Conservation (phyloP, 1,140 invertebrate species). For the Drosophila santomea region DNA sequence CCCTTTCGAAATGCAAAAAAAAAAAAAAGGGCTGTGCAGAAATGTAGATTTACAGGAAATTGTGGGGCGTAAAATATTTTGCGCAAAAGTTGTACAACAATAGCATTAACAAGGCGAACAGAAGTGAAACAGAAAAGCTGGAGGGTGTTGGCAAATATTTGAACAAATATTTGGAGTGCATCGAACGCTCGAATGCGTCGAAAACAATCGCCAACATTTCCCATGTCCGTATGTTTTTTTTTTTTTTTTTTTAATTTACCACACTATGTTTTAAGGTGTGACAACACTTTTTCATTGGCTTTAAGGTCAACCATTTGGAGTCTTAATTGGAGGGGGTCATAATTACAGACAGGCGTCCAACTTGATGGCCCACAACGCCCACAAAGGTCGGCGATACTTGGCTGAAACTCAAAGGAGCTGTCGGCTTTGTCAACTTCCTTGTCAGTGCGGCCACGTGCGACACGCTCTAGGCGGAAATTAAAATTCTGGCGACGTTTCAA, state of each 20-base stretch:
- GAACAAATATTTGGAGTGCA: slow-evolving; percentile 70
- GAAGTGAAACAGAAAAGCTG: slow-evolving; percentile 28
- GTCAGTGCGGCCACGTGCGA: slow-evolving; percentile 53
- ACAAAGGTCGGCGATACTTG: slow-evolving; percentile 31
- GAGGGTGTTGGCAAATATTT: slow-evolving; percentile 59
- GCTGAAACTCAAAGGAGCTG: slow-evolving; percentile 39
- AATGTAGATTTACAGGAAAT: slow-evolving; percentile 49
- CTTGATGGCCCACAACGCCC: slow-evolving; percentile 26
- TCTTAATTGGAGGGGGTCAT: slow-evolving; percentile 46
- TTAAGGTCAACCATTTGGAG: slow-evolving; percentile 44
- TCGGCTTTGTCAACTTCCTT: slow-evolving; percentile 53
- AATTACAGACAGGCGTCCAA: slow-evolving; percentile 28
- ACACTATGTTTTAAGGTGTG: background rate
- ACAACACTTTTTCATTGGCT: background rate
- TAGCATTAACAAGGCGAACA: slow-evolving; percentile 58
- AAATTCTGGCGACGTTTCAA: slow-evolving; percentile 63
- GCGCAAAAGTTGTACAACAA: slow-evolving; percentile 73
- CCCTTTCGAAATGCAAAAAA: slow-evolving; percentile 22
- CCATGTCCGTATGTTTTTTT: background rate
- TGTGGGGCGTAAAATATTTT: slow-evolving; percentile 71
- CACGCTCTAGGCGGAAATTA: slow-evolving; percentile 68
- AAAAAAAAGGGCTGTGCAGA: slow-evolving; percentile 12
- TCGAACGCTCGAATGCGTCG: slow-evolving; percentile 57
- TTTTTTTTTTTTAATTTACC: slow-evolving; percentile 12
- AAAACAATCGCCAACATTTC: slow-evolving; percentile 60